phyloP scores from a whole-genome alignment of 2,888 invertebrate genomes.

The Netelia fuscicornis region DNA sequence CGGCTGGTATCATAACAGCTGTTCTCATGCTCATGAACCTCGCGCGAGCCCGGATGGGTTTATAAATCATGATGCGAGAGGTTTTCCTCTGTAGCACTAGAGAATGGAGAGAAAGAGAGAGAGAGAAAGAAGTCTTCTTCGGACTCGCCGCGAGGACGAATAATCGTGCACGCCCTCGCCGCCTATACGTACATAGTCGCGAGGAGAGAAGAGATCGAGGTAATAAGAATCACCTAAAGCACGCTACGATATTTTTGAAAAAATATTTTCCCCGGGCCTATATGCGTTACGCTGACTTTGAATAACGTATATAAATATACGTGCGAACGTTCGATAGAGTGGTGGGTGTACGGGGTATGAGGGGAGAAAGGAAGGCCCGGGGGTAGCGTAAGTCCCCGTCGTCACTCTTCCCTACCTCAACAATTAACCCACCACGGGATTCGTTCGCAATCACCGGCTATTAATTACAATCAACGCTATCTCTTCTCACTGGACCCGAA shows the following conservation, averaged over 20 bases:
- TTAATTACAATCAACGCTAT: constrained; percentile 84
- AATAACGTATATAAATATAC: no score
- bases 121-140: constrained; percentile 8
- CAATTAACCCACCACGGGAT: constrained; percentile 80
- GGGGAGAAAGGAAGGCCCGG: constrained; percentile 48
- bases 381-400: constrained; percentile 80
- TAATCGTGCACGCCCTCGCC: constrained; percentile 54
- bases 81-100: constrained; percentile 3
- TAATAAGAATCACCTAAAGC: no score
- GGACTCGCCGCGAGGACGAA: constrained; percentile 29
- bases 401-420: constrained; percentile 79
- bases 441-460: constrained; percentile 79
- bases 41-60: constrained; percentile 56
- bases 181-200: constrained; percentile 23
- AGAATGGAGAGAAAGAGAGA: background rate
- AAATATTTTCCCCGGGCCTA: no score
- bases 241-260: no score
- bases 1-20: constrained; percentile 62
- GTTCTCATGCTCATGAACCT: constrained; percentile 63
- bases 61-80: constrained; percentile 63
- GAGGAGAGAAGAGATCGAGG: background rate
- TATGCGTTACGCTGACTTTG: no score
- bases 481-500: constrained; percentile 68
- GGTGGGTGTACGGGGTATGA: background rate
- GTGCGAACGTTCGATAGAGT: constrained; percentile 26